These are phyloP conservation scores for Austrofundulus limnaeus DNA, from an alignment of 2,113 vertebrate species.

Conservation along the genomic window DNA sequence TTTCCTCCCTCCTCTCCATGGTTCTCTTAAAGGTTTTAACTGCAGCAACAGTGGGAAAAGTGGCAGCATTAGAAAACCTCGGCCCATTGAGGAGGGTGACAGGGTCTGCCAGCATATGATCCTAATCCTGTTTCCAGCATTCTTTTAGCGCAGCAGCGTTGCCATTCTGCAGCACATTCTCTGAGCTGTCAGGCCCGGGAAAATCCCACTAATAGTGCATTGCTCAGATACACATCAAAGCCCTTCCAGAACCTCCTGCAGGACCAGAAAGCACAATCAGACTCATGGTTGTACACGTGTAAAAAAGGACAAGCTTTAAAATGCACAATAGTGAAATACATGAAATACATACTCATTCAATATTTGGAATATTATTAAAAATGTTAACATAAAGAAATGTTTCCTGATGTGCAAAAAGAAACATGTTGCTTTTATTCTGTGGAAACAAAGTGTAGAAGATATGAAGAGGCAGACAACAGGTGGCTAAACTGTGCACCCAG, in stretches of 20 bases:
- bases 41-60: conserved; percentile 78
- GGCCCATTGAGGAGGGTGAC: conserved; percentile 87
- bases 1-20: conserved; percentile 64
- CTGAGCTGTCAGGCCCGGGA: conserved; percentile 81
- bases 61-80: conserved; percentile 83
- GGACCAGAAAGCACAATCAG: conserved; percentile 49
- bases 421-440: conserved; percentile 1
- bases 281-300: conserved; percentile 45
- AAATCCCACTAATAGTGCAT: conserved; percentile 89
- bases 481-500: conserved; percentile 70
- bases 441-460: conserved; percentile 40
- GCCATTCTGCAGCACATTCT: conserved; percentile 86
- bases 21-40: conserved; percentile 83
- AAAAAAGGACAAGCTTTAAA: conserved; percentile 2
- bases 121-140: conserved; percentile 93
- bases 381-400: neutral
- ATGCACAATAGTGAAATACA: neutral
- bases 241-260: conserved; percentile 81
- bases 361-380: conserved; percentile 2
- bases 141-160: conserved; percentile 83
- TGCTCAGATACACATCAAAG: conserved; percentile 89
- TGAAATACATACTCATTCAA: conserved; percentile 6
- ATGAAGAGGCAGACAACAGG: conserved; percentile 69
- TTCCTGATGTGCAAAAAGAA: neutral
- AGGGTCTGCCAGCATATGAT: conserved; percentile 92